A percentile compares a stretch with the other conserved stretches of the same genome.
These are phyloP conservation scores for Brachypalpus laphriformis DNA, from an alignment of 2,888 invertebrate genomes.

Conservation along the genomic window DNA sequence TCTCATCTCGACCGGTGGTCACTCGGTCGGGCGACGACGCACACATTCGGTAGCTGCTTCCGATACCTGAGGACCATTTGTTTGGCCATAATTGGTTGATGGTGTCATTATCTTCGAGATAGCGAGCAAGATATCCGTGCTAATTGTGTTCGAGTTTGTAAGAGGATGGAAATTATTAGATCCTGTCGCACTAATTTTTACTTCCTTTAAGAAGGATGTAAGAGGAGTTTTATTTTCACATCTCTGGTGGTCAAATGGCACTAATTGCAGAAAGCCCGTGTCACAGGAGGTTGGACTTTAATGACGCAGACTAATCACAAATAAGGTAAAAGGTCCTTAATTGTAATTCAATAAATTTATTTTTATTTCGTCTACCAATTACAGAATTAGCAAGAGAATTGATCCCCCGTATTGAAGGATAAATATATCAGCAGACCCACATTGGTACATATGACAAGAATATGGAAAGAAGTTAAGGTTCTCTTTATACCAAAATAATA, in stretches of 20 bases:
- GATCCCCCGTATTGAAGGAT: no score
- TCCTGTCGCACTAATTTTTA: slow-evolving; percentile 26
- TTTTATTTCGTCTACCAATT: no score
- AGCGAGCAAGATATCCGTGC: slow-evolving; percentile 5
- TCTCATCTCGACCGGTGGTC: slow-evolving; percentile 68
- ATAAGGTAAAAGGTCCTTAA: no score
- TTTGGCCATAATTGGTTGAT: slow-evolving; percentile 57
- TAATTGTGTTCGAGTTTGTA: slow-evolving; percentile 14
- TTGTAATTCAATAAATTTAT: no score
- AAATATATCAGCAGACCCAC: no score
- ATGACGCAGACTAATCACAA: no score
- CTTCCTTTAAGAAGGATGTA: slow-evolving; percentile 7
- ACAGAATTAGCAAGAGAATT: no score
- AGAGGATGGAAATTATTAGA: slow-evolving; percentile 22
- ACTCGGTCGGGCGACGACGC: not conserved
- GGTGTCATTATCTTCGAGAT: slow-evolving; percentile 59
- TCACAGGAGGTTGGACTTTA: not conserved
- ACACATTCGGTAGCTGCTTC: slow-evolving; percentile 65
- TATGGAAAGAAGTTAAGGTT: no score
- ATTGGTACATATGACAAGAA: no score
- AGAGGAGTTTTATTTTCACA: not conserved
- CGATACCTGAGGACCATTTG: slow-evolving; percentile 67
- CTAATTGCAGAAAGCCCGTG: not conserved
- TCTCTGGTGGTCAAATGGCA: not conserved
- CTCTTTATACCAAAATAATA: no score